These are phyloP conservation scores for Lithophane socia DNA, from an alignment of 2,888 invertebrate genomes.

Conservation along the genomic window DNA sequence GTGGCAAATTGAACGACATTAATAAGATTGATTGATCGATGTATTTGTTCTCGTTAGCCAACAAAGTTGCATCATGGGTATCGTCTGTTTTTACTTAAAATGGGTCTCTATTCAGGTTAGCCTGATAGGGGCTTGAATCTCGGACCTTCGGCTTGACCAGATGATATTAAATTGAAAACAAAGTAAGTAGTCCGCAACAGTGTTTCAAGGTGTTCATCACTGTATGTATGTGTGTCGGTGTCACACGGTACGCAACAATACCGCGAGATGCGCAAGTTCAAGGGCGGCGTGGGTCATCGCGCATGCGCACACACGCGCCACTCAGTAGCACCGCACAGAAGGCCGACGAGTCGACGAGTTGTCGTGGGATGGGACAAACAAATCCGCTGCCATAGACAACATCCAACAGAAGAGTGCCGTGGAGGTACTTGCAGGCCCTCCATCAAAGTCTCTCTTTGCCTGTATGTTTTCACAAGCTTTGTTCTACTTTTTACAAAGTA, in stretches of 20 bases:
- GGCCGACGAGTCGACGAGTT: background rate
- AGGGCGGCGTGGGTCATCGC: conserved; percentile 30
- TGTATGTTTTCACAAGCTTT: background rate
- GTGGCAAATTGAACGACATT: conserved; percentile 26
- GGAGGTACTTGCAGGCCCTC: background rate
- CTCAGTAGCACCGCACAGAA: conserved; percentile 1
- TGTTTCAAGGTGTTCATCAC: background rate
- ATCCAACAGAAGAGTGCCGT: background rate
- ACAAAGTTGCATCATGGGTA: conserved; percentile 38
- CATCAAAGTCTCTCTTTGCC: background rate
- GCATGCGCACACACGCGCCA: conserved; percentile 12
- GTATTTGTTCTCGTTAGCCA: conserved; percentile 36
- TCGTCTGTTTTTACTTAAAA: conserved; percentile 11
- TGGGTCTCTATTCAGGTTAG: conserved; percentile 11
- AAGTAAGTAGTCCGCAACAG: conserved; percentile 1
- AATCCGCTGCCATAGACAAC: background rate
- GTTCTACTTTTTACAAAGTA: background rate
- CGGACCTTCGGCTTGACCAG: background rate
- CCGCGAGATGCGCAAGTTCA: conserved; percentile 63
- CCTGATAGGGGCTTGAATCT: background rate
- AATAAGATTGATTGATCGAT: conserved; percentile 32
- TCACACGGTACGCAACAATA: conserved; percentile 39
- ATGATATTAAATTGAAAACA: conserved; percentile 13
- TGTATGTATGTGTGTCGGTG: conserved; percentile 1
- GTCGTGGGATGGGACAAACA: background rate